Base-by-base conservation (phyloP, 1,140 invertebrate species). In the Heliconius hermathena region DNA sequence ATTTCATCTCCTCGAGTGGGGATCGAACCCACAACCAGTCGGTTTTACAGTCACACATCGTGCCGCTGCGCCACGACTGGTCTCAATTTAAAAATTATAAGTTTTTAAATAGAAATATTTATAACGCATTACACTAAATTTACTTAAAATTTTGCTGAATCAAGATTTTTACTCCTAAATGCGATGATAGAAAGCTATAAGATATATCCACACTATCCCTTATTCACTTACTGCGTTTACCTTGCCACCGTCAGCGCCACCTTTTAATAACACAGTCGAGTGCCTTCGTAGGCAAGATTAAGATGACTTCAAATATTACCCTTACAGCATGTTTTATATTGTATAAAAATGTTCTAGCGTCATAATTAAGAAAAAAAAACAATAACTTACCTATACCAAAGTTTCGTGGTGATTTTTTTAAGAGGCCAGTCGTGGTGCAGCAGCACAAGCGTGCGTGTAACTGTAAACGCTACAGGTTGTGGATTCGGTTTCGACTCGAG, bases 241-340 rank as follows among this genome's bases (percentile, higher is more conserved):
- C 81, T 81, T 77, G 83, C 77, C 81, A 81, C 72, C 86, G 80
- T 88, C 85, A 85, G 87, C 88, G 87, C 87, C 88, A 91, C 89
- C 91, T 92, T 93, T 92, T 93, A 94, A 95, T 94, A 94, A 93
- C 92, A 94, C 92, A 95, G 87, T 93, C 90, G 89, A 94, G 88
- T 91, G 92, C 87, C 88, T 86, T 84, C 88, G 85, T 85, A 82
- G 86, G 88, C 88, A 88, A 89, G 88, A 90, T 90, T 92, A 91
- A 91, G 86, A 90, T 90, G 87, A 89, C 90, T 91, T 85, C 88
- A 88, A 89, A 89, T 93, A 93, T 93, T 87, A 87, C 83, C 81
- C 82, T 84, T 85, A 82, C 79, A 85, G 83, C 79, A 73, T 76
- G 75, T 83, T 78, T 3, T 29, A 29, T 66, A 66, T 66, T 66